Conservation (phyloP, 2,888 invertebrate genomes). For the Cheilosia soror region DNA sequence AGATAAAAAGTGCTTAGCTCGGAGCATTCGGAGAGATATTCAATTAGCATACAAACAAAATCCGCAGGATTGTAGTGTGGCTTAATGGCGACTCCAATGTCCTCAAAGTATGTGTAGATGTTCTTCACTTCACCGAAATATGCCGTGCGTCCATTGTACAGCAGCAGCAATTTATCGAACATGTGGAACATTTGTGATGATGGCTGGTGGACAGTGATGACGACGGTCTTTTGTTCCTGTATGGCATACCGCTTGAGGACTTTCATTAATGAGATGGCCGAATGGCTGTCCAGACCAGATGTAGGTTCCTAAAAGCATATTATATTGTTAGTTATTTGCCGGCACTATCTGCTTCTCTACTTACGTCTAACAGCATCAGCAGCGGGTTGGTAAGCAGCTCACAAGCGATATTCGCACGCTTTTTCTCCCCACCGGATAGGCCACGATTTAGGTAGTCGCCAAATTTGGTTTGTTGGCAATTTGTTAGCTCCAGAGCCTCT, state of each 20-base stretch:
- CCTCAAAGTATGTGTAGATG: conserved; percentile 89
- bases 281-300: conserved; percentile 92
- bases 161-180: conserved; percentile 89
- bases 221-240: conserved; percentile 90
- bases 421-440: conserved; percentile 92
- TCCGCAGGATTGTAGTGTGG: conserved; percentile 94
- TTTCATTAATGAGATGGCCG: conserved; percentile 90
- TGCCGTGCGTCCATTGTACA: conserved; percentile 90
- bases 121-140: conserved; percentile 90
- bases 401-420: conserved; percentile 92
- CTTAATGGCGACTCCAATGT: conserved; percentile 88
- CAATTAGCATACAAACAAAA: conserved; percentile 87
- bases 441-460: conserved; percentile 91
- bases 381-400: conserved; percentile 92
- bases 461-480: conserved; percentile 91
- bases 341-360: conserved; percentile 79
- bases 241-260: conserved; percentile 90
- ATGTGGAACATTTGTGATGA: conserved; percentile 93
- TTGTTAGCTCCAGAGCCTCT: conserved; percentile 89
- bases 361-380: conserved; percentile 91
- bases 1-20: conserved; percentile 10
- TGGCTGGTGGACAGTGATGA: conserved; percentile 92
- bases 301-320: conserved; percentile 89
- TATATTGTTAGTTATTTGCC: neutral
- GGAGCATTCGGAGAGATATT: neutral